Evolutionary conservation across 2,797 vertebrate species (phyloP), one percentile per base, ranked within the genome.

Genomic region (Cynodonichthys magdalenae): DNA sequence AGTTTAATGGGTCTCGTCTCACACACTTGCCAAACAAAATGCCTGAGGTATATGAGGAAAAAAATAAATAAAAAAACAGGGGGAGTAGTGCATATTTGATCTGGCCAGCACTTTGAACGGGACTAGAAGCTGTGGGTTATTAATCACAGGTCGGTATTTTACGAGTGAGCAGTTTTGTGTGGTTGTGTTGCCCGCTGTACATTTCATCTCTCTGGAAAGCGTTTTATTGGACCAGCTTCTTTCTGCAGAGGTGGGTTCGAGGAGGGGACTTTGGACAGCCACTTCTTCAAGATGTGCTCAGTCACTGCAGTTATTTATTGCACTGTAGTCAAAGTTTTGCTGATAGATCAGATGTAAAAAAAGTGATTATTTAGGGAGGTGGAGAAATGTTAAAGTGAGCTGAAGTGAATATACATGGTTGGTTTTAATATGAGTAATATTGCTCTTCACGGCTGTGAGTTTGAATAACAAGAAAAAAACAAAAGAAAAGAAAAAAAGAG

Each of bases 91-190:
- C 61, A 78, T 77, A 77, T 84, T 86, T 83, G 71, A 81, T 85
- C 74, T 73, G 50, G 60, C 77, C 72, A 74, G 82, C 81, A 75
- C 64, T 78, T 59, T 61, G 69, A 78, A 63, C 79, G 52, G 53
- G 68, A 41, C 58, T 55, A 6, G 63, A 75, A 79, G 63, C 70
- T 72, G 61, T 45, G 29, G 71, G 78, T 83, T 85, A 91, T 91
- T 85, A 89, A 91, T 90, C 83, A 82, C 61, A 52, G 54, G 29
- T 45, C 53, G 80, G 64, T 45, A 79, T 81, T 81, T 55, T 49
- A 62, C 45, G 53, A 71, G 64, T 71, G 74, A 82, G 83, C 82
- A 81, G 15, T 85, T 73, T 66, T 70, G 77, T 75, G 66, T 56
- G 59, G 59, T 48, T 19, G 44, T 45, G 72, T 58, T 61, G 65